Conservation (phyloP, 2,113 vertebrate genomes). For the Ceyx cyanopectus region DNA sequence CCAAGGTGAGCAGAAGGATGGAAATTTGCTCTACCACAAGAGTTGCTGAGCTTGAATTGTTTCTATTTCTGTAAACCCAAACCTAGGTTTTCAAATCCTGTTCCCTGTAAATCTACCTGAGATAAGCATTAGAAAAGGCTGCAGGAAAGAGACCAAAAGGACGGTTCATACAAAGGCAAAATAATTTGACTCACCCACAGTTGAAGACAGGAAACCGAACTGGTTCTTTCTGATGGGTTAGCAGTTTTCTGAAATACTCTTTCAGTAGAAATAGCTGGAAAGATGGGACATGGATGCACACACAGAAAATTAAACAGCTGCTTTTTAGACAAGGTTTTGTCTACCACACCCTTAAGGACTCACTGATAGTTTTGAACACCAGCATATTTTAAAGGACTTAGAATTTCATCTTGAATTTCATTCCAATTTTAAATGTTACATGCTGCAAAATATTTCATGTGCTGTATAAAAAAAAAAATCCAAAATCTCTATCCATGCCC, state of each 20-base stretch:
- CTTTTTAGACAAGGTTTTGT: neutral
- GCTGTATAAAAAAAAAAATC: neutral
- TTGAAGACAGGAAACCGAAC: neutral
- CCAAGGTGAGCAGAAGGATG: too few relatives aligned
- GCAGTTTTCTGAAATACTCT: neutral
- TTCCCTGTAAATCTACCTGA: neutral
- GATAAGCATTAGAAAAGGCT: neutral
- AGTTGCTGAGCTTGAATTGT: too few relatives aligned
- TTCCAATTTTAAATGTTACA: neutral
- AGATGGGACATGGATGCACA: neutral
- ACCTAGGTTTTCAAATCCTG: neutral
- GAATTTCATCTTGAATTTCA: neutral
- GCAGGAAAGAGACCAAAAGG: neutral
- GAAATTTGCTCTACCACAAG: neutral
- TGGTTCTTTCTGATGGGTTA: neutral
- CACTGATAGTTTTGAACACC: neutral
- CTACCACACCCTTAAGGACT: neutral
- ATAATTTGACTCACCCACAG: rapidly evolving
- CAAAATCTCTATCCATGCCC: neutral
- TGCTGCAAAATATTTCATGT: neutral
- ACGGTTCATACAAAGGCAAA: neutral
- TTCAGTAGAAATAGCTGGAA: neutral
- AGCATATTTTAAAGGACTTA: neutral
- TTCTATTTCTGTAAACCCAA: neutral
- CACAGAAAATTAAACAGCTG: neutral